Percentiles rank a stretch among this genome's conserved stretches.
Evolutionary conservation across 2,113 vertebrate species (phyloP).

Genomic region (Hippocampus guttulatus): DNA sequence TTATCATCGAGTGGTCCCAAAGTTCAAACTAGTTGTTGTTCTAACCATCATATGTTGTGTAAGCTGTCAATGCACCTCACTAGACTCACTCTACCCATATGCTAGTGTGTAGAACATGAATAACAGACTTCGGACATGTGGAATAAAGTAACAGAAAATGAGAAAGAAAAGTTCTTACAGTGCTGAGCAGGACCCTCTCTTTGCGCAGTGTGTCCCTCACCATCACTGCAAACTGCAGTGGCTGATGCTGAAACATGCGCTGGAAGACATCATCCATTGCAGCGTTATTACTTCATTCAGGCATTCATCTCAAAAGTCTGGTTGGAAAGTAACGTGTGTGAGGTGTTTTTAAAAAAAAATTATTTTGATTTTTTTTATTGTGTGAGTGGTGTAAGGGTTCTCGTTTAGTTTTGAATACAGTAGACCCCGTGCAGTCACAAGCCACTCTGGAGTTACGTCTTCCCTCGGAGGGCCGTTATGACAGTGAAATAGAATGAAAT

Average conservation of each 20-base stretch:
- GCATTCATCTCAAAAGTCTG: neutral
- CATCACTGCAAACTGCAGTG: conserved; percentile 62
- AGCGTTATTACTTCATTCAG: neutral
- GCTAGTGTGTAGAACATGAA: no score
- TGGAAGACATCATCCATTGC: conserved; percentile 39
- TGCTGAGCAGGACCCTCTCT: conserved; percentile 58
- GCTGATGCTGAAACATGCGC: conserved; percentile 45
- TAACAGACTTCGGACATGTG: neutral
- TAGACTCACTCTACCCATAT: no score
- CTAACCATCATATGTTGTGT: no score
- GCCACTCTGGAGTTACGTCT: no score
- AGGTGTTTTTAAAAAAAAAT: no score
- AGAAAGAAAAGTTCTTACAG: conserved; percentile 38
- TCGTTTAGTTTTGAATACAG: no score
- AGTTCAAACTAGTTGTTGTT: neutral
- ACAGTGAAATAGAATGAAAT: no score
- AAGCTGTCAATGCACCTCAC: neutral
- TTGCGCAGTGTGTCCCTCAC: conserved; percentile 68
- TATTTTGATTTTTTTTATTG: no score
- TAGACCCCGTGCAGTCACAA: no score
- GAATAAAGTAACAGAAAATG: neutral
- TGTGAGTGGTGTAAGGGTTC: no score
- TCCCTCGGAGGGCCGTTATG: no score
- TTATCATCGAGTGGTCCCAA: neutral
- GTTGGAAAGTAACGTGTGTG: neutral